A percentile compares a stretch with the other conserved stretches of the same genome.
Evolutionary conservation across 1,140 invertebrate species (phyloP).

Genomic region (Drosophila arizonae): DNA sequence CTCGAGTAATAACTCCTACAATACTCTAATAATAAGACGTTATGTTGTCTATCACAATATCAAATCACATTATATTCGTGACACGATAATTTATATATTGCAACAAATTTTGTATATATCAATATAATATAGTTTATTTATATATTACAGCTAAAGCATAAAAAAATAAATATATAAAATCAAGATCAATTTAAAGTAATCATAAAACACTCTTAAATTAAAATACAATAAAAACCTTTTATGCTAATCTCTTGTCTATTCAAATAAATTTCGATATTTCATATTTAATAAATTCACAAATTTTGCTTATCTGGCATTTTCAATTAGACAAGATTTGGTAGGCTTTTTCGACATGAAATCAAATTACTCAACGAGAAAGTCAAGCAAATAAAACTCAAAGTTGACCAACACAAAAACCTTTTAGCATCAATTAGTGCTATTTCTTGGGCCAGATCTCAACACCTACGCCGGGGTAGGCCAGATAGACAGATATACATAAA

Average conservation of each 20-base stretch:
- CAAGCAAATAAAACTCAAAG: conserved; percentile 23
- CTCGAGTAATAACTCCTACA: too few species aligned
- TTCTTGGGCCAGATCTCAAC: conserved; percentile 45
- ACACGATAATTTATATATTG: too few species aligned
- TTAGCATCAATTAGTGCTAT: conserved; percentile 74
- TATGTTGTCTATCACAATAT: too few species aligned
- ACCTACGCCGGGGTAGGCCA: conserved; percentile 14
- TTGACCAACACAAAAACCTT: conserved; percentile 41
- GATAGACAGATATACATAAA: conserved; percentile 21
- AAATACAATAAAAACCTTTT: neutral
- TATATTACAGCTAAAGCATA: too few species aligned
- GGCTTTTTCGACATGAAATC: conserved; percentile 14
- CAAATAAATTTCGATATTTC: too few species aligned
- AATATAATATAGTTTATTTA: too few species aligned
- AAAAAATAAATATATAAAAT: too few species aligned
- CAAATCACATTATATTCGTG: too few species aligned
- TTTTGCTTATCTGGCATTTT: neutral
- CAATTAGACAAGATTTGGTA: neutral
- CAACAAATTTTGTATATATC: too few species aligned
- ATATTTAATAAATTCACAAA: neutral
- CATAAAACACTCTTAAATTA: too few species aligned
- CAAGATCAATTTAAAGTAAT: too few species aligned
- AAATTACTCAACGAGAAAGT: conserved; percentile 21
- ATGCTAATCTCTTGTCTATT: neutral
- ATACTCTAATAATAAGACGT: too few species aligned